Conservation (phyloP, 2,113 vertebrate genomes). For the Pollimyrus isidori region DNA sequence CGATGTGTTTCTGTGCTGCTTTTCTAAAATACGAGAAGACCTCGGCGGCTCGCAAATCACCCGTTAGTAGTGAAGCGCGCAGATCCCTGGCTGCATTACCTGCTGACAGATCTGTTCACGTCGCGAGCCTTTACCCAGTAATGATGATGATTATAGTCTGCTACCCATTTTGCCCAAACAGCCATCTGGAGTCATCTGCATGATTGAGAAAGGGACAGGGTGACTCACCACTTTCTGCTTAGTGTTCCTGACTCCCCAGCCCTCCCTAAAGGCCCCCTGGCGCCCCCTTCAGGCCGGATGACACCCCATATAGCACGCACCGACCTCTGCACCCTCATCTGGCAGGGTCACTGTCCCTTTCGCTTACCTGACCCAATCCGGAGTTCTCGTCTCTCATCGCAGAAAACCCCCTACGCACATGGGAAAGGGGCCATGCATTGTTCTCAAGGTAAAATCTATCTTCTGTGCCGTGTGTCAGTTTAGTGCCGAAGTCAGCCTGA, state of each 20-base stretch:
- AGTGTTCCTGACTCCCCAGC: slow-evolving; percentile 43
- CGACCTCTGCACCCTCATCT: neutral
- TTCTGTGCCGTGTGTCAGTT: slow-evolving; percentile 11
- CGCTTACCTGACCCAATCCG: neutral
- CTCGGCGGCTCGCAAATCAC: neutral
- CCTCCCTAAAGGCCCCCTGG: neutral
- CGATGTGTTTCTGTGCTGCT: neutral
- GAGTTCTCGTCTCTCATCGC: neutral
- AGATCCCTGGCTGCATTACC: neutral
- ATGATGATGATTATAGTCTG: slow-evolving; percentile 57
- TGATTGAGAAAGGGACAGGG: slow-evolving; percentile 59
- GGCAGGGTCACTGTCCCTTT: slow-evolving; percentile 10
- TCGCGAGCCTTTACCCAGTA: slow-evolving; percentile 23
- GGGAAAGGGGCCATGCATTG: slow-evolving; percentile 8
- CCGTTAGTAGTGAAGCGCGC: neutral
- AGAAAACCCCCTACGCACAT: neutral
- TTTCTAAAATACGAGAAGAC: neutral
- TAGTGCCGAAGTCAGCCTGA: slow-evolving; percentile 13
- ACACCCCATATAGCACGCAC: slow-evolving; percentile 1
- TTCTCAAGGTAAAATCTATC: slow-evolving; percentile 20
- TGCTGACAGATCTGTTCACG: neutral
- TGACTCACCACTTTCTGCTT: slow-evolving; percentile 39
- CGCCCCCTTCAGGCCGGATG: neutral
- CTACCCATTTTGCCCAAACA: slow-evolving; percentile 50
- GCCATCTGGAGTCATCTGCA: slow-evolving; percentile 62